Percentiles rank a stretch among this genome's conserved stretches.
Conservation (phyloP, 1,140 invertebrate species). For the Procambarus clarkii region DNA sequence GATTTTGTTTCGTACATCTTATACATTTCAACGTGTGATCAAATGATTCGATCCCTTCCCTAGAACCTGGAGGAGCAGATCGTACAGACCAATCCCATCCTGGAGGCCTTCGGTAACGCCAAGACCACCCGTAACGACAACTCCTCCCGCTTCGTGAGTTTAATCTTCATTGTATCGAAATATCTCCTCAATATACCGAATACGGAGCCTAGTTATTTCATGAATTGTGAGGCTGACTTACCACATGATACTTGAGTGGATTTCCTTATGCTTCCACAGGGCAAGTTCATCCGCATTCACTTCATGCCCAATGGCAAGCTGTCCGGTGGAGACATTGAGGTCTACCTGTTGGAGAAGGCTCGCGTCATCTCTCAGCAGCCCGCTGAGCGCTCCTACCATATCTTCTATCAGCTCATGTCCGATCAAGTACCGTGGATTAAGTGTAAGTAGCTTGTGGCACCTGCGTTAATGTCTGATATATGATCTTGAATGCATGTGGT, state of each 20-base stretch:
- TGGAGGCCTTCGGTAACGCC: constrained; percentile 42
- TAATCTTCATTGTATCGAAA: no score
- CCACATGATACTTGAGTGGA: no score
- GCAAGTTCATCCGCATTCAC: constrained; percentile 81
- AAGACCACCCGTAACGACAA: constrained; percentile 41
- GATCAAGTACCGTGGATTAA: constrained; percentile 21
- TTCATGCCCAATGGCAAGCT: constrained; percentile 96
- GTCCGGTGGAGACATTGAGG: constrained; percentile 94
- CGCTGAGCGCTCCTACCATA: constrained; percentile 28
- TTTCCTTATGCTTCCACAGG: constrained; percentile 28
- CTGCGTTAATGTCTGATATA: no score
- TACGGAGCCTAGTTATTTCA: no score
- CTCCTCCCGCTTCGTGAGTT: constrained; percentile 33
- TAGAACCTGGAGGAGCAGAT: constrained; percentile 44
- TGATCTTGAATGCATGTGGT: no score
- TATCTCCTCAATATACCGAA: constrained; percentile 79
- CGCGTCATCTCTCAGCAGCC: constrained; percentile 39
- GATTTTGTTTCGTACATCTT: no score
- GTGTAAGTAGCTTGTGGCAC: constrained; percentile 64
- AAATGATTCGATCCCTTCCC: no score
- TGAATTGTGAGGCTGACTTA: no score
- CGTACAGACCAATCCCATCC: constrained; percentile 38
- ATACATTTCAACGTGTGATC: no score
- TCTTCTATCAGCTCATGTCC: constrained; percentile 28
- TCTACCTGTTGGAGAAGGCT: constrained; percentile 38